Evolutionary conservation across 2,888 invertebrate species (phyloP).

Genomic region (Pseudeuparius sepicola): DNA sequence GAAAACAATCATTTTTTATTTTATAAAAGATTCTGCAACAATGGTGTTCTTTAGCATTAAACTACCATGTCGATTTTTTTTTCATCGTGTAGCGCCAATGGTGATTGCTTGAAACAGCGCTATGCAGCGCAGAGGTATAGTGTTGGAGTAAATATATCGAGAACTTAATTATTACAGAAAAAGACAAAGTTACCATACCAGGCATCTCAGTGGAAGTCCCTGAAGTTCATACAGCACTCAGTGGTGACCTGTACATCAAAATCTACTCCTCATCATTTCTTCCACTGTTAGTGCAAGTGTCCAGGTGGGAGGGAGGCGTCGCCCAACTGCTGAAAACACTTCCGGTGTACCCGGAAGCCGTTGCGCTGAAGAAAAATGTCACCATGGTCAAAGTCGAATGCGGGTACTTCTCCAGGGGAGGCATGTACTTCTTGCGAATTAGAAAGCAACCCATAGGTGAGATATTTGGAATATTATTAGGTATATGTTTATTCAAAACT

Average conservation of each 20-base stretch:
- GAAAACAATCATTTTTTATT: too few species aligned
- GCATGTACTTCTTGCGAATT: constrained; percentile 49
- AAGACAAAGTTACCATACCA: too few species aligned
- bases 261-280: constrained; percentile 43
- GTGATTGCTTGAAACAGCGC: too few species aligned
- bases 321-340: constrained; percentile 35
- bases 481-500: too few species aligned
- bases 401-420: constrained; percentile 64
- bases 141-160: background rate
- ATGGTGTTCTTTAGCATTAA: too few species aligned
- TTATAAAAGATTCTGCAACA: too few species aligned
- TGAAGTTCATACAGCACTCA: constrained; percentile 65
- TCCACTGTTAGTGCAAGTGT: constrained; percentile 37
- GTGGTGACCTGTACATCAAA: constrained; percentile 67
- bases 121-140: background rate
- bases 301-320: constrained; percentile 39
- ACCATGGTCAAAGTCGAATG: constrained; percentile 46
- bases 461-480: too few species aligned
- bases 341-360: constrained; percentile 36
- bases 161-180: constrained; percentile 28
- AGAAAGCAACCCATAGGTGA: constrained; percentile 32
- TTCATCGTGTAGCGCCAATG: too few species aligned
- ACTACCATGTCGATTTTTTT: too few species aligned
- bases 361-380: constrained; percentile 33
- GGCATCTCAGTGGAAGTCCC: constrained; percentile 44